A percentile compares a stretch with the other conserved stretches of the same genome.
Conservation (phyloP, 2,113 vertebrate species). For the Phrynosoma platyrhinos region DNA sequence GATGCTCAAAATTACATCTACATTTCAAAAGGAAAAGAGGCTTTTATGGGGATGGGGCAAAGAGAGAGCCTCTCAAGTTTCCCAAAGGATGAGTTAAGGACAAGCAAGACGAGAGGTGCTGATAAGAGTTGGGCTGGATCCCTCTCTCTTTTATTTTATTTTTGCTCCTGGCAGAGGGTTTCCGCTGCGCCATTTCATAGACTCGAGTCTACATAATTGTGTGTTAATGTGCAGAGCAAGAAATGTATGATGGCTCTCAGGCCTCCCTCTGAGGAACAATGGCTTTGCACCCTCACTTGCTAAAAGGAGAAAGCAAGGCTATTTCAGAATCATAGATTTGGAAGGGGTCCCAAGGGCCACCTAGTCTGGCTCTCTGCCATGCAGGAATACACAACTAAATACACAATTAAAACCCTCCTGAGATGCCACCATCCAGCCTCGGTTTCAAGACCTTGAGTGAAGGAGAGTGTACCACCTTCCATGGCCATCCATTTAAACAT, state of each 20-base stretch:
- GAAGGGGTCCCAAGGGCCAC: too few species aligned
- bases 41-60: neutral
- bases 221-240: neutral
- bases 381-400: too few species aligned
- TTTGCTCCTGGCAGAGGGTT: neutral
- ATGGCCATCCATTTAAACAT: too few species aligned
- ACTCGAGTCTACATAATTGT: too few species aligned
- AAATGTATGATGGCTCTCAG: neutral
- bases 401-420: too few species aligned
- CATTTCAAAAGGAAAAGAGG: constrained; percentile 26
- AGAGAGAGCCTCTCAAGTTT: neutral
- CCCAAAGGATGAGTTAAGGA: neutral
- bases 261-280: neutral
- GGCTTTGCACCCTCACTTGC: neutral
- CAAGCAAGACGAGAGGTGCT: neutral
- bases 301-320: too few species aligned
- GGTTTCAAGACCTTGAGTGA: too few species aligned
- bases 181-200: too few species aligned
- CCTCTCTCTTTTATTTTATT: neutral
- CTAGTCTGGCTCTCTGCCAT: too few species aligned
- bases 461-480: too few species aligned
- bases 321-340: too few species aligned
- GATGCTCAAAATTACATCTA: constrained; percentile 30
- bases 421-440: too few species aligned
- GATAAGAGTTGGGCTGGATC: neutral